phyloP scores from a whole-genome alignment of 2,797 vertebrate species.

The Crossoptilon crossoptilon region DNA sequence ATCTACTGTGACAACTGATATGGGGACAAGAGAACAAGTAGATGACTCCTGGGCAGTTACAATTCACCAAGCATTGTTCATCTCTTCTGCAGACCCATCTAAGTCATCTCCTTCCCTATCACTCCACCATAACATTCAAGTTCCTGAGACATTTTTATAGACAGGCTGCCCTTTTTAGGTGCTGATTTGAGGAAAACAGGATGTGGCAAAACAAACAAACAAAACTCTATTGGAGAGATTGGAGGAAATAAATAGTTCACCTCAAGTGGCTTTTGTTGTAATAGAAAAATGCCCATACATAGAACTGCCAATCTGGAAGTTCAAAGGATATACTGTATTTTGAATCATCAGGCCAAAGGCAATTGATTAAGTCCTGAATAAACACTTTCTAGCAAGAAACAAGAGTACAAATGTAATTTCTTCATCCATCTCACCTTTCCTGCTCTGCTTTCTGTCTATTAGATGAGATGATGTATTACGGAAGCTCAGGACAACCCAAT shows the following conservation, averaged over 20 bases:
- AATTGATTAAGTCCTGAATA: background rate
- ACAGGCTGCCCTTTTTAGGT: background rate
- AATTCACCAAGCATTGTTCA: slow-evolving; percentile 12
- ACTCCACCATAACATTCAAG: background rate
- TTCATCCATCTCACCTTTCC: background rate
- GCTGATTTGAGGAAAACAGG: background rate
- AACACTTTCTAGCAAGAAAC: background rate
- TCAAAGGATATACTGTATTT: background rate
- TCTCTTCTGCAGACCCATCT: slow-evolving; percentile 7
- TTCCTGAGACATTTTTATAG: background rate
- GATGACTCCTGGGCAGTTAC: background rate
- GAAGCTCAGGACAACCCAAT: background rate
- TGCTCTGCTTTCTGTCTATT: background rate
- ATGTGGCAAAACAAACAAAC: background rate
- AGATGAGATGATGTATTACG: background rate
- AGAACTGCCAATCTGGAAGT: background rate
- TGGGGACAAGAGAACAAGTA: background rate
- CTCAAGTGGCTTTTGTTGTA: background rate
- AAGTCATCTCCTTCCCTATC: background rate
- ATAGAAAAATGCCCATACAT: background rate
- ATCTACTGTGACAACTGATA: background rate
- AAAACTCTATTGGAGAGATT: background rate
- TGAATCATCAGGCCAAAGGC: background rate
- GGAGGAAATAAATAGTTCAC: background rate
- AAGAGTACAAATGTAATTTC: background rate